phyloP scores from a whole-genome alignment of 1,140 invertebrate genomes.

The Trachymyrmex cornetzi region DNA sequence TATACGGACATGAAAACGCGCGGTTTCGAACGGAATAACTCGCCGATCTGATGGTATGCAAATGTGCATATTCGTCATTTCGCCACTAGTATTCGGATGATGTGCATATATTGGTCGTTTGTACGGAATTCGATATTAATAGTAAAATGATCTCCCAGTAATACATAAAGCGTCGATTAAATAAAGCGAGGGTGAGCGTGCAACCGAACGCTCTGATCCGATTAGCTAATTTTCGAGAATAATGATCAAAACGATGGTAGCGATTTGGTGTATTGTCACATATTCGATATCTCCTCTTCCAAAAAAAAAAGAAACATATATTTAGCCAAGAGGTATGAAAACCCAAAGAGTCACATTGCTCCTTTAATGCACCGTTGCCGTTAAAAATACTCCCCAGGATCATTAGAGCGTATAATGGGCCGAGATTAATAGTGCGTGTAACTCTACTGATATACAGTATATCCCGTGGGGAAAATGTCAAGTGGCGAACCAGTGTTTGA shows the following conservation, averaged over 20 bases:
- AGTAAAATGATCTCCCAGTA: not conserved
- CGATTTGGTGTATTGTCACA: not conserved
- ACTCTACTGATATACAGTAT: conserved; percentile 38
- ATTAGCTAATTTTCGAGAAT: conserved; percentile 18
- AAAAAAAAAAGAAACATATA: not conserved
- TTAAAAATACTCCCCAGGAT: conserved; percentile 71
- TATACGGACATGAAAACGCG: conserved; percentile 9
- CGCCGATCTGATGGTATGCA: conserved; percentile 48
- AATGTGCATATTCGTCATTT: conserved; percentile 43
- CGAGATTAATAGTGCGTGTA: conserved; percentile 77
- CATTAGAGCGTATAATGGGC: conserved; percentile 75
- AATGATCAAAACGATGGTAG: not conserved
- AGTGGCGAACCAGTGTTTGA: conserved; percentile 76
- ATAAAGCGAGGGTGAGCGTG: not conserved
- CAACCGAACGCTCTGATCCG: not conserved
- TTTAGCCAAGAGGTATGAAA: not conserved
- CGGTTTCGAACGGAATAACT: conserved; percentile 46
- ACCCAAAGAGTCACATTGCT: not conserved
- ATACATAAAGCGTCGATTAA: conserved; percentile 30
- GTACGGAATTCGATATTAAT: not conserved
- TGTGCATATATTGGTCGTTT: not conserved
- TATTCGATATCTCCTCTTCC: not conserved
- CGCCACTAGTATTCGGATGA: not conserved
- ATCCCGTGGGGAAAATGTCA: conserved; percentile 74
- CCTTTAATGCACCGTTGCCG: not conserved